These are phyloP conservation scores for Elachura formosa DNA, from an alignment of 2,113 vertebrate species.

Conservation along the genomic window DNA sequence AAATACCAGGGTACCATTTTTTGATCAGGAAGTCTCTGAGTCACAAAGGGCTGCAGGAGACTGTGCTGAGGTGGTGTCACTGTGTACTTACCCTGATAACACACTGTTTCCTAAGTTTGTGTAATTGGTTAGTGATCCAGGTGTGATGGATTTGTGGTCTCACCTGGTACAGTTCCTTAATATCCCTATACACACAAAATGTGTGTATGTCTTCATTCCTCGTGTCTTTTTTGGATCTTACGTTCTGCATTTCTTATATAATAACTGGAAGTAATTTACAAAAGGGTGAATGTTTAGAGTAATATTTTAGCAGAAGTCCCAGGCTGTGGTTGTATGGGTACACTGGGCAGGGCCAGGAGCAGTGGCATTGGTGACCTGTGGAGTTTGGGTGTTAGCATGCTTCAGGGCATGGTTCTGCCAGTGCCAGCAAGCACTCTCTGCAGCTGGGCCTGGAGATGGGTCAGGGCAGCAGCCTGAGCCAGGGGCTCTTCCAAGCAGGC, in stretches of 20 bases:
- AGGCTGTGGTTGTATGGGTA: neutral
- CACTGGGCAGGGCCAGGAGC: neutral
- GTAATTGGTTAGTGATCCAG: neutral
- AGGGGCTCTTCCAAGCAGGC: neutral
- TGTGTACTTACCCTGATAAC: neutral
- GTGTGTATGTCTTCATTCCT: neutral
- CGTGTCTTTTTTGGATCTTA: neutral
- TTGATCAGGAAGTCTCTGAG: neutral
- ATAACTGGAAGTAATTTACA: neutral
- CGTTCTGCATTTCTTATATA: neutral
- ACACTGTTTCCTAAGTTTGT: neutral
- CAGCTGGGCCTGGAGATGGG: neutral
- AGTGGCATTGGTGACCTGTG: neutral
- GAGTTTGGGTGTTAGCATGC: neutral
- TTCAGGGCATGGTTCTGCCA: neutral
- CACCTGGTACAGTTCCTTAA: neutral
- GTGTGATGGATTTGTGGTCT: neutral
- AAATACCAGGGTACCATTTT: neutral
- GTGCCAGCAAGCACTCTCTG: neutral
- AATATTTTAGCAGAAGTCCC: neutral
- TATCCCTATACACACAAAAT: neutral
- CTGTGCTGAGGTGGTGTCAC: neutral
- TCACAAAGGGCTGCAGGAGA: neutral
- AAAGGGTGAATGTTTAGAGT: neutral
- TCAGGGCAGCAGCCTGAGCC: neutral